phyloP scores from a whole-genome alignment of 1,140 invertebrate genomes.

The Venustaconcha ellipsiformis region DNA sequence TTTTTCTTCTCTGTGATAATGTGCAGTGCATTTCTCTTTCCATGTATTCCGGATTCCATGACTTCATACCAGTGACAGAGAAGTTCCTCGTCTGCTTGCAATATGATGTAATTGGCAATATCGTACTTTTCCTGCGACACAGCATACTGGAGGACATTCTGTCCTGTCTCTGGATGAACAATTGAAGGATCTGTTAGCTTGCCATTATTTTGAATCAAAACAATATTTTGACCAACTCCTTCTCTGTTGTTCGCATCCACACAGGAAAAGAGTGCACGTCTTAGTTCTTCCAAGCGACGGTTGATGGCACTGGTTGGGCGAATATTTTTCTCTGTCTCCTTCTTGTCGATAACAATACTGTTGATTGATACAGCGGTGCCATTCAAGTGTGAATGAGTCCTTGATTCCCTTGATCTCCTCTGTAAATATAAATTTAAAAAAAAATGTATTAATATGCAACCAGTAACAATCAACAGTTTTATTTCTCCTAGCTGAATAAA shows the following conservation, averaged over 20 bases:
- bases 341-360: background rate
- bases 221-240: conserved; percentile 2
- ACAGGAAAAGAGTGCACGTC: background rate
- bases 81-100: conserved; percentile 28
- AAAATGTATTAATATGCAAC: background rate
- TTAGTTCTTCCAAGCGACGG: background rate
- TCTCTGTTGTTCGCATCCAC: conserved; percentile 1
- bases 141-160: conserved; percentile 51
- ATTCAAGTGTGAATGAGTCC: background rate
- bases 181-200: conserved; percentile 4
- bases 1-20: conserved; percentile 48
- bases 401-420: background rate
- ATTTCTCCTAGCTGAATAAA: background rate
- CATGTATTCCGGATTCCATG: conserved; percentile 31
- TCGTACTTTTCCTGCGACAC: conserved; percentile 32
- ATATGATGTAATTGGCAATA: conserved; percentile 36
- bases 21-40: conserved; percentile 50
- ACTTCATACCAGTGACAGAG: conserved; percentile 36
- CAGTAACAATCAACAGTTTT: background rate
- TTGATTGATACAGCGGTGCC: background rate
- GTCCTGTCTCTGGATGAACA: conserved; percentile 24
- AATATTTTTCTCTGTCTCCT: background rate
- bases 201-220: conserved; percentile 1
- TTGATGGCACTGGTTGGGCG: background rate
- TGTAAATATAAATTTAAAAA: background rate